Conservation (phyloP, 2,113 vertebrate species). For the Python bivittatus region DNA sequence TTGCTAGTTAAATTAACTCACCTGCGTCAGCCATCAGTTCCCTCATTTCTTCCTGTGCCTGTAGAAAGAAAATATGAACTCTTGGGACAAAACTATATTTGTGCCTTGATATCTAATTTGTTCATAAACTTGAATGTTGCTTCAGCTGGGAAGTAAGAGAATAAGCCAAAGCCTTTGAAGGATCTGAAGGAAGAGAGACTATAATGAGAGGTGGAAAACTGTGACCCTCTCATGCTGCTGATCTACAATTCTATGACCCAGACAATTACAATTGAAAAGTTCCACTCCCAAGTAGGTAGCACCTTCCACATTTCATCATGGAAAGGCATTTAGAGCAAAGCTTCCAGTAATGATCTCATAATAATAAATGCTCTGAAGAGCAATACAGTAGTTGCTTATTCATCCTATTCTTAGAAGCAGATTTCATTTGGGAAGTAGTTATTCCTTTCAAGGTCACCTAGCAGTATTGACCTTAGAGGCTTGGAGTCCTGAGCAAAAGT, state of each 20-base stretch:
- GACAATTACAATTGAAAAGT: neutral
- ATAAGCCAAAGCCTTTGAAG: neutral
- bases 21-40: neutral
- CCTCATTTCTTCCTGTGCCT: neutral
- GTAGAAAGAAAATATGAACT: neutral
- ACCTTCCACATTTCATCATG: too few relatives aligned
- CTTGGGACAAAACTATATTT: slow-evolving; percentile 5
- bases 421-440: too few relatives aligned
- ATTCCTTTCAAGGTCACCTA: too few relatives aligned
- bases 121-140: neutral
- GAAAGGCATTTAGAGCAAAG: too few relatives aligned
- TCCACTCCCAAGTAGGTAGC: too few relatives aligned
- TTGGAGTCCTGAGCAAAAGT: too few relatives aligned
- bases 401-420: too few relatives aligned
- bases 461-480: too few relatives aligned
- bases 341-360: too few relatives aligned
- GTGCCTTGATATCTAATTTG: neutral
- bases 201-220: neutral
- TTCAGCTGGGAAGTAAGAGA: neutral
- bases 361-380: too few relatives aligned
- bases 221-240: neutral
- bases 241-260: neutral
- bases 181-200: neutral
- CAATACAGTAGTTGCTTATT: too few relatives aligned
- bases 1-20: slow-evolving; percentile 18